A percentile compares a stretch with the other conserved stretches of the same genome.
phyloP scores from a whole-genome alignment of 2,888 invertebrate species.

The Watsonalla binaria region DNA sequence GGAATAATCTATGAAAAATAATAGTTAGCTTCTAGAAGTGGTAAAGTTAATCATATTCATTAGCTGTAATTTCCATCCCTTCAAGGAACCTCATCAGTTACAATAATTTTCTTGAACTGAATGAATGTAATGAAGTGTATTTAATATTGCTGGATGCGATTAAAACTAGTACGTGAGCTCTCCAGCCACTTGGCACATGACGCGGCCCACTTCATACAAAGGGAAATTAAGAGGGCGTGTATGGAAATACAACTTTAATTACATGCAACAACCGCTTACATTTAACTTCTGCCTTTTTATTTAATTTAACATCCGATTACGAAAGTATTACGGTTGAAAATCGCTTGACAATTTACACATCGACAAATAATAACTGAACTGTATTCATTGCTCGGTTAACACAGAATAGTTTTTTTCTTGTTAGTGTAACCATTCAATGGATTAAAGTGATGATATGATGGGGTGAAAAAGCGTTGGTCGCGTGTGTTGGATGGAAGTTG shows the following conservation, averaged over 20 bases:
- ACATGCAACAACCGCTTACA: conserved; percentile 40
- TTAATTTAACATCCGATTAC: conserved; percentile 6
- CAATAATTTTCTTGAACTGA: not conserved
- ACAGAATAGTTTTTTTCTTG: not conserved
- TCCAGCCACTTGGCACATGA: conserved; percentile 53
- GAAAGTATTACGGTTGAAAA: not conserved
- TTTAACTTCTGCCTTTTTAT: conserved; percentile 29
- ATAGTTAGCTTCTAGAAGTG: too few species aligned
- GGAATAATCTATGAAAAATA: too few species aligned
- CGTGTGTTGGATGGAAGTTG: conserved; percentile 39
- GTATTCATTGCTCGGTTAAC: not conserved
- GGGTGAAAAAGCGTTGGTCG: conserved; percentile 36
- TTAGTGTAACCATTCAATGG: not conserved
- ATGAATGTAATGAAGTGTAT: not conserved
- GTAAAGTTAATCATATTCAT: too few species aligned
- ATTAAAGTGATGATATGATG: conserved; percentile 1
- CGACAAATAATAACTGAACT: not conserved
- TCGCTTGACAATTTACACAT: not conserved
- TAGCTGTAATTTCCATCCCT: too few species aligned
- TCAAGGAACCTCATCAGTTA: not conserved
- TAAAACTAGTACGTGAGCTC: conserved; percentile 18
- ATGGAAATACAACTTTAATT: conserved; percentile 56
- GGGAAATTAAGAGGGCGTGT: conserved; percentile 54
- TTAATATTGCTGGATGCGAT: conserved; percentile 17
- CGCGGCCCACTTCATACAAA: conserved; percentile 35